Conservation (phyloP, 2,797 vertebrate species). For the Oreortyx pictus region DNA sequence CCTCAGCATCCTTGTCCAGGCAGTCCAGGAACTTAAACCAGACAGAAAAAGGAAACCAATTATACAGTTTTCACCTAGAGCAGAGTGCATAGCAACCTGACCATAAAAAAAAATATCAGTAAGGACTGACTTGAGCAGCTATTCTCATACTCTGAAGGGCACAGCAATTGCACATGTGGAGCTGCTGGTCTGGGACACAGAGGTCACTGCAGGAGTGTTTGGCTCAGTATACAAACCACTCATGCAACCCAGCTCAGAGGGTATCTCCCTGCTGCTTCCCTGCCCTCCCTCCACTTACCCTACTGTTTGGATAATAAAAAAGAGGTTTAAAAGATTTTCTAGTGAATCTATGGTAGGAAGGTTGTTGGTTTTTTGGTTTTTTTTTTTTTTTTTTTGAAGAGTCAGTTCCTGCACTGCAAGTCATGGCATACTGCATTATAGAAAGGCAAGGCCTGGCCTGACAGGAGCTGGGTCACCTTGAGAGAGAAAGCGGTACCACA, state of each 20-base stretch:
- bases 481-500: not conserved
- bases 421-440: not conserved
- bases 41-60: not conserved
- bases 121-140: not conserved
- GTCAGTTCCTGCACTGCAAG: not conserved
- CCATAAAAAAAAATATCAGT: not conserved
- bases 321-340: not conserved
- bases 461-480: not conserved
- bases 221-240: not conserved
- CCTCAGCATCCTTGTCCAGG: not conserved
- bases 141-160: not conserved
- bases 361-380: too few species aligned
- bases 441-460: not conserved
- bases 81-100: not conserved
- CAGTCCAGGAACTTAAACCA: not conserved
- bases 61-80: not conserved
- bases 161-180: fast-evolving
- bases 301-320: constrained; percentile 24
- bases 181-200: not conserved
- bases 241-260: not conserved
- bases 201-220: not conserved
- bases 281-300: not conserved
- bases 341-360: not conserved
- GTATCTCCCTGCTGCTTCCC: not conserved
- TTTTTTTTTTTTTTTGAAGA: not conserved